These are phyloP conservation scores for Ypsolopha scabrella DNA, from an alignment of 2,888 invertebrate genomes.

Conservation along the genomic window DNA sequence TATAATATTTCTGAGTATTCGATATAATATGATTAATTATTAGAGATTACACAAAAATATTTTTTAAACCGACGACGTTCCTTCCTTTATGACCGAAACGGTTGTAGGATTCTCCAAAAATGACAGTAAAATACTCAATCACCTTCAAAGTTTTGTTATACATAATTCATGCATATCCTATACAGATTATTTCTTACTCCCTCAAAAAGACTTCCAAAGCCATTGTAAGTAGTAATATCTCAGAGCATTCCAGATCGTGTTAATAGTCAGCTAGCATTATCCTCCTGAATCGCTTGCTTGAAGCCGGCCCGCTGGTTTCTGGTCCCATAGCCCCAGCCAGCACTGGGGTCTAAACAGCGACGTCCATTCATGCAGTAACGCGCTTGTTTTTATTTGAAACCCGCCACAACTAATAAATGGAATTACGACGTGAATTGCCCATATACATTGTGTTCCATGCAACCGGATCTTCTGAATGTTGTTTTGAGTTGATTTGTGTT, in stretches of 20 bases:
- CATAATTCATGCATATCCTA: too few relatives aligned
- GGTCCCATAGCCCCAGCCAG: slow-evolving; percentile 5
- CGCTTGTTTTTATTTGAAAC: slow-evolving; percentile 47
- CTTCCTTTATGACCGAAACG: too few relatives aligned
- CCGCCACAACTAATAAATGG: slow-evolving; percentile 34
- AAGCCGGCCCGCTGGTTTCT: background rate
- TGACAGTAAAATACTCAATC: too few relatives aligned
- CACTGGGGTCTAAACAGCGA: slow-evolving; percentile 37
- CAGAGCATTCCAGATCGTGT: background rate
- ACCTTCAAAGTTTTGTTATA: too few relatives aligned
- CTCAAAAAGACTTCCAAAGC: too few relatives aligned
- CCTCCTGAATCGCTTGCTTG: background rate
- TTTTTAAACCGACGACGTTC: too few relatives aligned
- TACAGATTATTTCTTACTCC: too few relatives aligned
- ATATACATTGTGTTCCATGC: slow-evolving; percentile 7
- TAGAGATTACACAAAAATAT: too few relatives aligned
- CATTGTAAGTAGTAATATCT: background rate
- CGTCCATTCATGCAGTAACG: slow-evolving; percentile 51
- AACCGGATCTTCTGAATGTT: slow-evolving; percentile 6
- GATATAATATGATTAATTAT: too few relatives aligned
- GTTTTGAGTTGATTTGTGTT: background rate
- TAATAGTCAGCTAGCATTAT: background rate
- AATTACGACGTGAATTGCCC: slow-evolving; percentile 15
- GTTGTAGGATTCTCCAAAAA: too few relatives aligned
- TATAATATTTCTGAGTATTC: too few relatives aligned